These are phyloP conservation scores for Clarias fuscus DNA, from an alignment of 2,797 vertebrate genomes.

Conservation along the genomic window DNA sequence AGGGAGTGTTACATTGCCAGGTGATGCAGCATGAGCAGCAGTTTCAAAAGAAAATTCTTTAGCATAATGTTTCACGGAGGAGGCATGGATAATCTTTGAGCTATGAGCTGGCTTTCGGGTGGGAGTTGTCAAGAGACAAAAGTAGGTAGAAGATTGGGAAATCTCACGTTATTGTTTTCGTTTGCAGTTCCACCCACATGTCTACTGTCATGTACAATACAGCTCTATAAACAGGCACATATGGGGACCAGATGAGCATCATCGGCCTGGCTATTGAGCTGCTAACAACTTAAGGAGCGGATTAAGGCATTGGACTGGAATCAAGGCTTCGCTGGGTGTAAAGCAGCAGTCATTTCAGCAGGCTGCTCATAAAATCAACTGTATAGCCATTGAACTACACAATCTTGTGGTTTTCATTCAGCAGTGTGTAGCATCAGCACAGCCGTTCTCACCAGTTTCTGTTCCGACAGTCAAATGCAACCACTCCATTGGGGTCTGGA, in stretches of 20 bases:
- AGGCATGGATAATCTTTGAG: background rate
- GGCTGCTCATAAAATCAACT: conserved; percentile 43
- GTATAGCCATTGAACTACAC: background rate
- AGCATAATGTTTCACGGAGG: background rate
- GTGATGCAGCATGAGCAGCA: conserved; percentile 1
- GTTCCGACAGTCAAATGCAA: conserved; percentile 94
- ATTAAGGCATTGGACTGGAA: conserved; percentile 72
- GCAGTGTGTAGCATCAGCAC: conserved; percentile 18
- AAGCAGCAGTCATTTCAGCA: conserved; percentile 41
- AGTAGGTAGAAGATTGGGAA: background rate
- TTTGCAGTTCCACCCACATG: background rate
- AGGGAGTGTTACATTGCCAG: background rate
- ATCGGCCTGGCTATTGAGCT: conserved; percentile 56
- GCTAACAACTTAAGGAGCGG: conserved; percentile 69
- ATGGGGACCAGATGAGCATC: conserved; percentile 61
- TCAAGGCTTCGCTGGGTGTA: conserved; percentile 56
- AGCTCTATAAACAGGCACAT: conserved; percentile 63
- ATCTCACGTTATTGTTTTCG: background rate
- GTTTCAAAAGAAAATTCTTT: background rate
- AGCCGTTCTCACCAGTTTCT: conserved; percentile 87
- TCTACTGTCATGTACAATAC: background rate
- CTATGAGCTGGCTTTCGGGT: background rate
- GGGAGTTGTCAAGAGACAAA: background rate
- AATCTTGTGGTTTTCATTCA: background rate
- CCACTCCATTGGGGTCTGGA: conserved; percentile 91